Percentiles rank a stretch among this genome's conserved stretches.
Evolutionary conservation across 2,113 vertebrate genomes (phyloP).

Genomic region (Aptenodytes forsteri): DNA sequence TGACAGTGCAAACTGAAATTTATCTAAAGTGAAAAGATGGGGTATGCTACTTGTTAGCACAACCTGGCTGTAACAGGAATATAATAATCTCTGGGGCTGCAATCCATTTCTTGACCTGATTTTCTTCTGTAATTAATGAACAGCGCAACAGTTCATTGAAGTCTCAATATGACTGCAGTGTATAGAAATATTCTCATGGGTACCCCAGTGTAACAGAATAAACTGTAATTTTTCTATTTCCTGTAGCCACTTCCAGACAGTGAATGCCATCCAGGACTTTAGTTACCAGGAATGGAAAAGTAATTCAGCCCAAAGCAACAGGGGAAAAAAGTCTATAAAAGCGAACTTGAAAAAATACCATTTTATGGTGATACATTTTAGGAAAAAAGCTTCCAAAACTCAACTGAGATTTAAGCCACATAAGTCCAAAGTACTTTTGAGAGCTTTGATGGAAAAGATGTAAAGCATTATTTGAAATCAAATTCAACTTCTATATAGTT

Average conservation of each 20-base stretch:
- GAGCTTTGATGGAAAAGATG: slow-evolving; percentile 27
- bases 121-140: slow-evolving; percentile 49
- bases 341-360: not conserved
- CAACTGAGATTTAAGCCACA: slow-evolving; percentile 23
- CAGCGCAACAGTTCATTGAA: not conserved
- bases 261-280: slow-evolving; percentile 14
- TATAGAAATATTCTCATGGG: not conserved
- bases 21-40: not conserved
- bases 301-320: slow-evolving; percentile 43
- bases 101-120: slow-evolving; percentile 34
- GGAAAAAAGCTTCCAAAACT: slow-evolving; percentile 18
- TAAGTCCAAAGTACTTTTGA: slow-evolving; percentile 25
- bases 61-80: not conserved
- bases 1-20: not conserved
- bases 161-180: not conserved
- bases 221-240: slow-evolving; percentile 18
- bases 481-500: not conserved
- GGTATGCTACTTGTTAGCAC: not conserved
- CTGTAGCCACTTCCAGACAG: slow-evolving; percentile 2
- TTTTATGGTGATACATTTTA: slow-evolving; percentile 20
- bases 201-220: not conserved
- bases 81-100: not conserved
- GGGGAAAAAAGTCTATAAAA: not conserved
- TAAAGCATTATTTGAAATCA: slow-evolving; percentile 34
- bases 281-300: slow-evolving; percentile 27